phyloP scores from a whole-genome alignment of 2,888 invertebrate species.

The Dasysyrphus tricinctus region DNA sequence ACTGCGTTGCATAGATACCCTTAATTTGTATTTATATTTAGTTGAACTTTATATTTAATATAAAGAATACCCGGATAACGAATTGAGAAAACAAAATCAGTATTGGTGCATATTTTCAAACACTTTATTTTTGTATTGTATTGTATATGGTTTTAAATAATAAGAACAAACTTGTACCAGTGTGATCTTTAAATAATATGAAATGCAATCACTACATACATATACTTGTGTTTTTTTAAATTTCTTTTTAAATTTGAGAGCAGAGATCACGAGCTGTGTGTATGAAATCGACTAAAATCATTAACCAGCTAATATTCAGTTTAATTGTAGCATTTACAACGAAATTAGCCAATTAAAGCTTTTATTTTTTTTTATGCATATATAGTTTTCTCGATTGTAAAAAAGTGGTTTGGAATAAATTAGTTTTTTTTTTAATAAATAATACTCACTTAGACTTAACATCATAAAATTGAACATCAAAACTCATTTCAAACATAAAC shows the following conservation, averaged over 20 bases:
- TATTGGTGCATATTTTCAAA: conserved; percentile 12
- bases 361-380: not conserved
- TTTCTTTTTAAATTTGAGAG: not conserved
- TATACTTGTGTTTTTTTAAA: not conserved
- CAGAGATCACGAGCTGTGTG: conserved; percentile 16
- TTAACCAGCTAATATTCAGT: not conserved
- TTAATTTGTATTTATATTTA: too few relatives aligned
- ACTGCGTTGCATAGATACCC: too few relatives aligned
- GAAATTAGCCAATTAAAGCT: not conserved
- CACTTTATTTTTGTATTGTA: conserved; percentile 15
- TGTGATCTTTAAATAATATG: conserved; percentile 4
- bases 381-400: not conserved
- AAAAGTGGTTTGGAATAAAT: conserved; percentile 47
- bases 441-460: conserved; percentile 56
- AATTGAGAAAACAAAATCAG: not conserved
- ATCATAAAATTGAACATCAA: conserved; percentile 26
- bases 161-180: conserved; percentile 22
- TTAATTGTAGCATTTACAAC: not conserved
- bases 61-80: too few relatives aligned
- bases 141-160: conserved; percentile 20
- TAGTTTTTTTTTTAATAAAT: conserved; percentile 53
- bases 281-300: not conserved
- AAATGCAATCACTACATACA: conserved; percentile 8
- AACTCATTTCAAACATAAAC: conserved; percentile 13
- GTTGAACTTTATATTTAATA: too few relatives aligned